These are phyloP conservation scores for Propsilocerus akamusi DNA, from an alignment of 1,140 invertebrate species.

Conservation along the genomic window DNA sequence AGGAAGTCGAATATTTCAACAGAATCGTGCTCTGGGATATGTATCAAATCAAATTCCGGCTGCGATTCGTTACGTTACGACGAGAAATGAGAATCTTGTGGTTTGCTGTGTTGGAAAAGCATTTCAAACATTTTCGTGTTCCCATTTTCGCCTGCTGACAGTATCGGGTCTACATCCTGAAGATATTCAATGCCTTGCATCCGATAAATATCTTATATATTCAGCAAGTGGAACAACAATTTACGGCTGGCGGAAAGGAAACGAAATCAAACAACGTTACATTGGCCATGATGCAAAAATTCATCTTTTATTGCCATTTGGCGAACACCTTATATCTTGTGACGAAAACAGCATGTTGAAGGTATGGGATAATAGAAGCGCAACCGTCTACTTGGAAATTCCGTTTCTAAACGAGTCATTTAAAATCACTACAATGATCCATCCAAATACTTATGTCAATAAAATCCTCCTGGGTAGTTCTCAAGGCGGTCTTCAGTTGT, in stretches of 20 bases:
- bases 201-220: conserved; percentile 65
- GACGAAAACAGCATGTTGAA: conserved; percentile 60
- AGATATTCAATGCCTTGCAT: conserved; percentile 65
- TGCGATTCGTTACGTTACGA: conserved; percentile 63
- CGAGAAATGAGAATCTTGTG: conserved; percentile 71
- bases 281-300: conserved; percentile 56
- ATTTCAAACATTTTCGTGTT: conserved; percentile 80
- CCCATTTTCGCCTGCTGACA: conserved; percentile 62
- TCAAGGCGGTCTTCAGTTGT: conserved; percentile 74
- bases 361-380: conserved; percentile 71
- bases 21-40: conserved; percentile 71
- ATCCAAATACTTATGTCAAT: conserved; percentile 86
- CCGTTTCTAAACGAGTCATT: conserved; percentile 55
- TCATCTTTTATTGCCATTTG: conserved; percentile 70
- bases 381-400: conserved; percentile 44
- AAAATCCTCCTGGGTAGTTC: conserved; percentile 85
- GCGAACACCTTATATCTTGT: conserved; percentile 63
- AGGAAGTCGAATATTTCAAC: conserved; percentile 71
- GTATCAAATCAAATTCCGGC: conserved; percentile 85
- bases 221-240: conserved; percentile 62
- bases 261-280: conserved; percentile 68
- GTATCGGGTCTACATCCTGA: conserved; percentile 63
- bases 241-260: conserved; percentile 74
- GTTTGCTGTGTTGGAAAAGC: conserved; percentile 76
- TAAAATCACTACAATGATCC: conserved; percentile 56